Evolutionary conservation across 1,140 invertebrate species (phyloP), one percentile per base, ranked within the genome.

Genomic region (Heliconius eleuchia): DNA sequence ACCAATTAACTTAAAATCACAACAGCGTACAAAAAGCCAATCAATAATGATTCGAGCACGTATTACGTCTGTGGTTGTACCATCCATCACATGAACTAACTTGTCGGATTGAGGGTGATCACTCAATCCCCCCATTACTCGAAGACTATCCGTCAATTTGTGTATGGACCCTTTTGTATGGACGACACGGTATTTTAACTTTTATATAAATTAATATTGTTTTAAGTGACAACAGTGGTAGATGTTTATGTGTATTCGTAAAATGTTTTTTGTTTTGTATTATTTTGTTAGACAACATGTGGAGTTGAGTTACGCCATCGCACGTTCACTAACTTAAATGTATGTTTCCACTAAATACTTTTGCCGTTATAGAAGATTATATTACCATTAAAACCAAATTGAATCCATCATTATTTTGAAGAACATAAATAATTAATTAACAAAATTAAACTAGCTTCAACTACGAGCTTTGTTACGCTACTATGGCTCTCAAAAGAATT

Each of bases 51-150:
- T 82, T 83, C 84, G 85, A 80, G 70, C 76, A 71, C 79, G 71
- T 82, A 82, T 79, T 71, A 74, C 82, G 57, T 73, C 82, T 79
- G 80, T 50, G 80, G 85, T 85, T 79, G 80, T 50, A 81, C 86
- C 87, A 91, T 91, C 88, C 83, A 91, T 91, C 89, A 91, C 86
- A 55, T 66, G 86, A 89, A 89, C 88, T 86, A 91, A 91, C 89
- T 91, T 89, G 89, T 91, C 89, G 89, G 89, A 91, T 91, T 90
- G 89, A 87, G 88, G 83, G 86, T 87, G 88, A 91, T 91, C 88
- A 89, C 85, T 91, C 89, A 91, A 88, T 87, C 85, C 85, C 72
- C 79, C 88, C 86, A 88, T 91, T 89, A 89, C 87, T 82, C 80
- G 74, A 72, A 79, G 86, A 87, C 88, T 90, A 91, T 91, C 88